Conservation (phyloP, 1,140 invertebrate species). For the Hylyphantes graminicola region DNA sequence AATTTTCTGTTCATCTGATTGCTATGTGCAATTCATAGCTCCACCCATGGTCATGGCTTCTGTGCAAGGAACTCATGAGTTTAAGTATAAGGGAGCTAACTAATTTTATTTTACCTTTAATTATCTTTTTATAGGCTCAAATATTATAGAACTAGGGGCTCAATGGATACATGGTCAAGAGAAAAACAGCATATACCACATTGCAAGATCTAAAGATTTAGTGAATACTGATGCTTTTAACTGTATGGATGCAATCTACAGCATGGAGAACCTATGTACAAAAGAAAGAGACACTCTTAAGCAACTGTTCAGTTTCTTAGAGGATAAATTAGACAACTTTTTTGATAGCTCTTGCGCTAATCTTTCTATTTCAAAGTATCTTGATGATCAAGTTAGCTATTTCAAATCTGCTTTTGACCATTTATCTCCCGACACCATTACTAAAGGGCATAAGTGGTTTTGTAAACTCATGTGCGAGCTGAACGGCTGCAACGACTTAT, state of each 20-base stretch:
- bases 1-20: too few relatives aligned
- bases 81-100: too few relatives aligned
- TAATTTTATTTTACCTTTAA: too few relatives aligned
- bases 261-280: not conserved
- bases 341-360: not conserved
- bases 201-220: conserved; percentile 48
- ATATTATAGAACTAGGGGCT: conserved; percentile 81
- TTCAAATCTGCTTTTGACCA: not conserved
- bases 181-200: conserved; percentile 77
- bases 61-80: too few relatives aligned
- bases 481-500: conserved; percentile 36
- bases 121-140: conserved; percentile 68
- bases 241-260: conserved; percentile 10
- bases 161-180: conserved; percentile 90
- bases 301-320: conserved; percentile 9
- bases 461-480: conserved; percentile 27
- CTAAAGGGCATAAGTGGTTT: conserved; percentile 38
- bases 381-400: not conserved
- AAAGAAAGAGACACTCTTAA: not conserved
- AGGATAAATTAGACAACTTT: conserved; percentile 37
- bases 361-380: not conserved
- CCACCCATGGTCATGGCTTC: too few relatives aligned
- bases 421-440: not conserved
- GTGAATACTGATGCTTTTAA: conserved; percentile 16
- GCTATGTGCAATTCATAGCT: too few relatives aligned